Evolutionary conservation across 2,113 vertebrate genomes (phyloP), one percentile per base, ranked within the genome.

Genomic region (Hemibates koningsi): DNA sequence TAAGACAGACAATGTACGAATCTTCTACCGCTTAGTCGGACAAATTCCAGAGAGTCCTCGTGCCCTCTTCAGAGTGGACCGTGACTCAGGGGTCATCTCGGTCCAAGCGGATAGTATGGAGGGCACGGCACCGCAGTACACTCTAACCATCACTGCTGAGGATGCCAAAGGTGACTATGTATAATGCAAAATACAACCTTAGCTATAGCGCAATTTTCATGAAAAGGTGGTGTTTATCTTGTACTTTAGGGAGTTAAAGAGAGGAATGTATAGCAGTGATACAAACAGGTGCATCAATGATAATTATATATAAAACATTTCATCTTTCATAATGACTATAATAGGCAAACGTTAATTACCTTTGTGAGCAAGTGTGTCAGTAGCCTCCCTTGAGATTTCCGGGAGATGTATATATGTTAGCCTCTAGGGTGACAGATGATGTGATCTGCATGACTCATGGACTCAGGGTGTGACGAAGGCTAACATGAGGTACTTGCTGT

Each of bases 21-120:
- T 96, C 63, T 93, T 91, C 91, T 96, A 95, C 80, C 94, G 95
- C 7, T 91, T 95, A 81, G 92, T 93, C 1, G 94, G 94, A 7
- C 97, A 97, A 90, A 96, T 95, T 48, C 96, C 96, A 13, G 96
- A 97, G 92, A 96, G 93, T 88, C 96, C 96, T 21, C 89, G 96
- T 9, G 94, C 95, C 79, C 94, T 96, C 50, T 97, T 98, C 92
- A 84, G 94, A 53, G 92, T 94, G 81, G 95, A 96, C 82, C 93
- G 93, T 52, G 94, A 95, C 87, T 96, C 81, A 0, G 96, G 96
- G 32, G 91, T 90, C 80, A 95, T 97, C 92, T 96, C 94, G 0
- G 92, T 97, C 52, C 96, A 96, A 81, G 96, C 92, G 9, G 95
- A 93, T 88, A 94, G 10, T 41, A 92, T 95, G 90, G 93, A 95